Percentiles rank a stretch among this genome's conserved stretches.
Evolutionary conservation across 2,113 vertebrate species (phyloP).

Genomic region (Gambusia holbrooki): DNA sequence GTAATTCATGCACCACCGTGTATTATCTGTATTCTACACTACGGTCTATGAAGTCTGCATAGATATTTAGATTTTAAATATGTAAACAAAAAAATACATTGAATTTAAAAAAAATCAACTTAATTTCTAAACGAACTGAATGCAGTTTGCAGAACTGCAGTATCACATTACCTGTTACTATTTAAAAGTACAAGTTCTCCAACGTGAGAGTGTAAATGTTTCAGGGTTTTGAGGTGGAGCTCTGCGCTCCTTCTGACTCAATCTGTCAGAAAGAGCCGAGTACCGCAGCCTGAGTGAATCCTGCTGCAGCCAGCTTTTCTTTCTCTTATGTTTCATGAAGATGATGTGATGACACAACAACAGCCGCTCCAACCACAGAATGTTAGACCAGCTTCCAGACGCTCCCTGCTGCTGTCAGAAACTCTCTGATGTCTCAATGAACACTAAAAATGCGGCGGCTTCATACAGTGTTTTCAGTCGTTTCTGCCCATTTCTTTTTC

Average conservation of each 20-base stretch:
- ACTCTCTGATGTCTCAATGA: slow-evolving; percentile 53
- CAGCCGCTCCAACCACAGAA: slow-evolving; percentile 23
- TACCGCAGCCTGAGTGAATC: not conserved
- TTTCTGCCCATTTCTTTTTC: slow-evolving; percentile 17
- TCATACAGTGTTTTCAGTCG: not conserved
- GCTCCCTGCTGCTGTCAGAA: slow-evolving; percentile 31
- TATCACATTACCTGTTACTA: too few relatives aligned
- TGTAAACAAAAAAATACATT: too few relatives aligned
- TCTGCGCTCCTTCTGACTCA: slow-evolving; percentile 9
- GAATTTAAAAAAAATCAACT: too few relatives aligned
- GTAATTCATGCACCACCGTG: too few relatives aligned
- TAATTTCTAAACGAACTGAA: too few relatives aligned
- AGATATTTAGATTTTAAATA: too few relatives aligned
- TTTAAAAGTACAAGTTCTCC: too few relatives aligned
- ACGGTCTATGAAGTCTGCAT: too few relatives aligned
- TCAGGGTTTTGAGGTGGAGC: slow-evolving; percentile 14
- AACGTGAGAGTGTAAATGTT: not conserved
- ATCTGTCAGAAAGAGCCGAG: slow-evolving; percentile 20
- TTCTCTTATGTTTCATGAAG: slow-evolving; percentile 56
- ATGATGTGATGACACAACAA: slow-evolving; percentile 61
- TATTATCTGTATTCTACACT: too few relatives aligned
- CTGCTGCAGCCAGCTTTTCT: slow-evolving; percentile 20
- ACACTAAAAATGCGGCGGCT: not conserved
- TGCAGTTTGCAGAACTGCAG: too few relatives aligned
- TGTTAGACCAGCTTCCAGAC: slow-evolving; percentile 48